Evolutionary conservation across 2,888 invertebrate species (phyloP).

Genomic region (Plebejus melissa): DNA sequence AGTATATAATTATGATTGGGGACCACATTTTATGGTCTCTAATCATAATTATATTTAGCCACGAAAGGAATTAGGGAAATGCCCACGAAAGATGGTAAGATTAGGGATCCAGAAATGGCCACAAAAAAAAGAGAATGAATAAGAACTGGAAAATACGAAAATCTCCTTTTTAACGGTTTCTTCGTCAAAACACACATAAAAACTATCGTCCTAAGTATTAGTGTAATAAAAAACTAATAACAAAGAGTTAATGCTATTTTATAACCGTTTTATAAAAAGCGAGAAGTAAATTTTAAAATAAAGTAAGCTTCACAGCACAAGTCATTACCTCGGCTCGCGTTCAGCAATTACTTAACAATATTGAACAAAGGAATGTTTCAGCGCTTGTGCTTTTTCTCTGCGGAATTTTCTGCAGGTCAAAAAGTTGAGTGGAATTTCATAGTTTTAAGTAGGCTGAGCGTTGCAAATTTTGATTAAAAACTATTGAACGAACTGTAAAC

Average conservation of each 20-base stretch:
- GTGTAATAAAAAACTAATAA: neutral
- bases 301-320: slow-evolving; percentile 1
- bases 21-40: neutral
- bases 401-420: slow-evolving; percentile 8
- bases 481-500: neutral
- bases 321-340: slow-evolving; percentile 3
- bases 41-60: no score
- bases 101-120: neutral
- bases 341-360: neutral
- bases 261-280: neutral
- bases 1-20: neutral
- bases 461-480: slow-evolving; percentile 20
- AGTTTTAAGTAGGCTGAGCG: slow-evolving; percentile 1
- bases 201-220: no score
- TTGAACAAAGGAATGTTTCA: slow-evolving; percentile 10
- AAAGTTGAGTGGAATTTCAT: neutral
- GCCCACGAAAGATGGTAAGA: neutral
- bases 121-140: no score
- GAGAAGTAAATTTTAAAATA: neutral
- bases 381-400: slow-evolving; percentile 1
- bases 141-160: neutral
- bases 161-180: neutral
- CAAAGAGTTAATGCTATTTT: neutral
- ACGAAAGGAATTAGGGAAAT: no score
- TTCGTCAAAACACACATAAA: no score